These are phyloP conservation scores for Margarornis squamiger DNA, from an alignment of 2,797 vertebrate species.

Conservation along the genomic window DNA sequence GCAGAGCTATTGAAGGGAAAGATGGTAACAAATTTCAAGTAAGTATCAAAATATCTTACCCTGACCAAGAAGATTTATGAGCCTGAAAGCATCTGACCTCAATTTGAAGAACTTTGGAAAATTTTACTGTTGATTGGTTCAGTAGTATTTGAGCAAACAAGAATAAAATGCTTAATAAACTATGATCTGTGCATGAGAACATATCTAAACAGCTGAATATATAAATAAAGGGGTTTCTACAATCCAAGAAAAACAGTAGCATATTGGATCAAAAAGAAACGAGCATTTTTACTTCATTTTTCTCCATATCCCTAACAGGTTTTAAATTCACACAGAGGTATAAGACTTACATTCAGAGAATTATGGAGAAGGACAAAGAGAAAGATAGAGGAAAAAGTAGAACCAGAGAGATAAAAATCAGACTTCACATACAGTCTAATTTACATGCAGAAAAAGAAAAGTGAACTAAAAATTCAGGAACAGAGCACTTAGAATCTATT, in stretches of 20 bases:
- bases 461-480: not conserved
- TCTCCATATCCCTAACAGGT: not conserved
- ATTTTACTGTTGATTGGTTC: not conserved
- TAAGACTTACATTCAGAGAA: not conserved
- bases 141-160: not conserved
- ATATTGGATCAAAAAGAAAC: not conserved
- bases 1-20: not conserved
- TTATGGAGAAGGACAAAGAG: not conserved
- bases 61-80: not conserved
- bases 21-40: not conserved
- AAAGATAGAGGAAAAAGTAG: not conserved
- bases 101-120: constrained; percentile 24
- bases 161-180: not conserved
- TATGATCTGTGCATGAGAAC: not conserved
- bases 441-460: not conserved
- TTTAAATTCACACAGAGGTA: not conserved
- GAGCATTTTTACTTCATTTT: not conserved
- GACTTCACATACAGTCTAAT: not conserved
- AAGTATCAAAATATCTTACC: not conserved
- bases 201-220: not conserved
- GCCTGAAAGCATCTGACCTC: not conserved
- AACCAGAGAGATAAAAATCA: fast-evolving
- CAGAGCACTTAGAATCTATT: not conserved
- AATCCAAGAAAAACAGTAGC: not conserved
- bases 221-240: not conserved